Evolutionary conservation across 2,888 invertebrate species (phyloP), one percentile per base, ranked within the genome.

Genomic region (Celastrina argiolus): DNA sequence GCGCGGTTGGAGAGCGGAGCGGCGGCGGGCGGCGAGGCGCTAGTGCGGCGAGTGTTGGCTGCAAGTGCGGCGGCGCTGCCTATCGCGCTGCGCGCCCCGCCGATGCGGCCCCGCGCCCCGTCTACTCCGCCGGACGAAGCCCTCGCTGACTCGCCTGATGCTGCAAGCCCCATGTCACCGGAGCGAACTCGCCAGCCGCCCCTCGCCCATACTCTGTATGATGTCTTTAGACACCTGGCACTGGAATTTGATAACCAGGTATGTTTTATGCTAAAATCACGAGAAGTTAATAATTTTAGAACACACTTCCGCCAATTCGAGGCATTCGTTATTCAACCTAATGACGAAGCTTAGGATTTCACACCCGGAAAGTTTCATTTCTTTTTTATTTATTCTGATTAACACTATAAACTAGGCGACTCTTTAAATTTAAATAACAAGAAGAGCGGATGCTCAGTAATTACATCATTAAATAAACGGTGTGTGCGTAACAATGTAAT

Each of bases 1-100:
- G 83, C 84, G 12, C 93, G 98, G 58, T 85, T 97, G 51, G 97
- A 97, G 78, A 93, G 93, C 71, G 96, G 96, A 0, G 94, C 97
- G 12, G 96, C 96, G 74, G 93, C 94, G 41, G 93, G 93, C 66
- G 94, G 96, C 16, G 97, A 97, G 81, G 94, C 96, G 22, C 92
- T 94, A 56, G 87, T 96, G 18, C 92, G 95, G 71, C 93, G 95
- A 76, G 88, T 95, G 74, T 71, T 68, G 76, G 34, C 95, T 63
- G 92, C 93, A 59, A 93, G 93, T 67, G 93, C 93, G 66, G 73
- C 80, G 26, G 79, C 87, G 66, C 74, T 87, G 70, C 79, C 39
- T 73, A 74, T 67, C 74, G 76, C 68, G 70, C 69, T 68, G 66
- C 36, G 61, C 12, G 61, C 61, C 80, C 69, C 56, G 69, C 69